Conservation (phyloP, 53 echinoderm and acorn worm species). For the Pentamera pediparva region DNA sequence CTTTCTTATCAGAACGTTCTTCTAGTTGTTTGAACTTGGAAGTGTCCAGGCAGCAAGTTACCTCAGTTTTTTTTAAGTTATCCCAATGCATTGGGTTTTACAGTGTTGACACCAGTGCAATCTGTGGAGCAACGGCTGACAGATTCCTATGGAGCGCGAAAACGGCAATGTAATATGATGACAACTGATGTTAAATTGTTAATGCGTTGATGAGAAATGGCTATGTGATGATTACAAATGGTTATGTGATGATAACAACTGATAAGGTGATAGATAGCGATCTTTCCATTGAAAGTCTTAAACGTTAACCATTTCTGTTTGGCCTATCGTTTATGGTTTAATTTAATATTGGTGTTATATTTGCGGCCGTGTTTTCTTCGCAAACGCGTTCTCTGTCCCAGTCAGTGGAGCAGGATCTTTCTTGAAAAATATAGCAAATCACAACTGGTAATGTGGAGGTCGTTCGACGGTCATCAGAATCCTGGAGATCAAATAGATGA, state of each 20-base stretch:
- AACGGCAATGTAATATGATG: too few species aligned
- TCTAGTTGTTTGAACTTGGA: too few species aligned
- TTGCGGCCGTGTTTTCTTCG: not conserved
- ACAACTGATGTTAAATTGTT: too few species aligned
- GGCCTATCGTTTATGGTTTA: not conserved
- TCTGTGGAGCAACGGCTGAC: not conserved
- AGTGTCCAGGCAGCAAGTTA: too few species aligned
- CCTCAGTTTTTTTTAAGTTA: too few species aligned
- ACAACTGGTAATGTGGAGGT: conserved; percentile 5
- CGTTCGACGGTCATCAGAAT: not conserved
- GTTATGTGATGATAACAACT: too few species aligned
- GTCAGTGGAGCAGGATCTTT: not conserved
- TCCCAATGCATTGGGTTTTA: too few species aligned
- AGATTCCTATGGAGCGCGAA: too few species aligned
- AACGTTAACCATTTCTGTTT: conserved; percentile 6
- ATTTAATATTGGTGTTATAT: not conserved
- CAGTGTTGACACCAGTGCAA: not conserved
- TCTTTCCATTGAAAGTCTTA: conserved; percentile 5
- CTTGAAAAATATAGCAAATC: not conserved
- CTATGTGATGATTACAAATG: not conserved
- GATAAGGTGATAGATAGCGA: not conserved
- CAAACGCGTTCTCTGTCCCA: not conserved
- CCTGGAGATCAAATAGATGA: not conserved
- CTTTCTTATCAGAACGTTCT: too few species aligned
- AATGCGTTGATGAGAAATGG: not conserved